Conservation (phyloP, 2,113 vertebrate genomes). For the Craseonycteris thonglongyai region DNA sequence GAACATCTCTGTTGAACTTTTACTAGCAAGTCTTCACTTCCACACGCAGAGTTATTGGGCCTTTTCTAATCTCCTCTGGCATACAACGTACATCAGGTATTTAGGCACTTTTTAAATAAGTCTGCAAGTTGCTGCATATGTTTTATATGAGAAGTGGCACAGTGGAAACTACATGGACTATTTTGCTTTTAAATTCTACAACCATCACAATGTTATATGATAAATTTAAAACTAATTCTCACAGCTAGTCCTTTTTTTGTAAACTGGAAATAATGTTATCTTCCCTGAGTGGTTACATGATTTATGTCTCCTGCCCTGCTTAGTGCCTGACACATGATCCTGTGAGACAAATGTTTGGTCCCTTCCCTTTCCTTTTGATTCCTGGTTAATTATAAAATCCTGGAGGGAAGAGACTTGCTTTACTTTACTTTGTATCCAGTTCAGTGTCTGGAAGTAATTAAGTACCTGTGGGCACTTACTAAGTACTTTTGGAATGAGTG, state of each 20-base stretch:
- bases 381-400: background rate
- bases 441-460: slow-evolving; percentile 6
- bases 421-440: background rate
- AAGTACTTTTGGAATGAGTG: background rate
- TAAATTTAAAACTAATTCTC: background rate
- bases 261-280: background rate
- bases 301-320: background rate
- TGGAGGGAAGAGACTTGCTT: background rate
- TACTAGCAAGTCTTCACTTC: background rate
- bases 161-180: background rate
- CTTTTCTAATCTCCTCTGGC: background rate
- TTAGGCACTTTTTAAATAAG: background rate
- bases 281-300: background rate
- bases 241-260: background rate
- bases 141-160: background rate
- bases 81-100: background rate
- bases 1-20: background rate
- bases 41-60: too few species aligned
- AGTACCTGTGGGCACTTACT: background rate
- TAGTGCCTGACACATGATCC: background rate
- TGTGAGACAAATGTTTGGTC: background rate
- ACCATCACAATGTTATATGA: background rate
- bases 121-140: background rate
- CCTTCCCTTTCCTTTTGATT: background rate
- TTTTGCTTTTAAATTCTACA: background rate